phyloP scores from a whole-genome alignment of 2,797 vertebrate genomes.

The Clarias laeviceps region DNA sequence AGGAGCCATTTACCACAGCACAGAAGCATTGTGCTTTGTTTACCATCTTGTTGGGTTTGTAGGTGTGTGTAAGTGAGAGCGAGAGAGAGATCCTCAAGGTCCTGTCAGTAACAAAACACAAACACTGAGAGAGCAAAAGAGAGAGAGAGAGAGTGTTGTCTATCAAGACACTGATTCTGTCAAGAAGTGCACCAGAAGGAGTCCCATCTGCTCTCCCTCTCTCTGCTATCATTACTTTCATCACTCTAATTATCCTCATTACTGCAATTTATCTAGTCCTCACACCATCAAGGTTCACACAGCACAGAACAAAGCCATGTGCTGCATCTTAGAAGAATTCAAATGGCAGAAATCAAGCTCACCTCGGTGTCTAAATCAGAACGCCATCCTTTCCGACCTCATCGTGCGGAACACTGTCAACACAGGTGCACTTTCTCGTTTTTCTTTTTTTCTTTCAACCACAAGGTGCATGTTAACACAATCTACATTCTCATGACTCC shows the following conservation, averaged over 20 bases:
- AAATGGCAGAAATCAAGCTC: neutral
- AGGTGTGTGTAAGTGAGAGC: constrained; percentile 37
- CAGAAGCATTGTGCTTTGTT: constrained; percentile 57
- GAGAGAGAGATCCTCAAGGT: constrained; percentile 42
- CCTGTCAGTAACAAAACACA: constrained; percentile 57
- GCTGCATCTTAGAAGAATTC: neutral
- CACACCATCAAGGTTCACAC: constrained; percentile 43
- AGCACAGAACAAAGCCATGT: constrained; percentile 36
- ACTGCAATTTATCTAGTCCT: constrained; percentile 52
- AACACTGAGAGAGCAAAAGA: constrained; percentile 28
- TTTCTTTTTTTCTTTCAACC: neutral
- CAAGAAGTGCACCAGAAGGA: constrained; percentile 49
- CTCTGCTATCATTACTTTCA: constrained; percentile 55
- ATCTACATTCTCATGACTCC: constrained; percentile 1
- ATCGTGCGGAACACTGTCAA: neutral
- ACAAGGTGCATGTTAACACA: neutral
- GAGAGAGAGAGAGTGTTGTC: constrained; percentile 37
- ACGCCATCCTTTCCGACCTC: neutral
- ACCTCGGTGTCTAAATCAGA: neutral
- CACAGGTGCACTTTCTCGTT: constrained; percentile 18
- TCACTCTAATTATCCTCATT: constrained; percentile 60
- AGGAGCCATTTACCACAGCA: constrained; percentile 31
- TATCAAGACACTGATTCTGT: constrained; percentile 48
- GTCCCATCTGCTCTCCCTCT: constrained; percentile 59
- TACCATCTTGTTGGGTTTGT: constrained; percentile 46